Evolutionary conservation across 2,888 invertebrate genomes (phyloP).

Genomic region (Ectobius pallidus): DNA sequence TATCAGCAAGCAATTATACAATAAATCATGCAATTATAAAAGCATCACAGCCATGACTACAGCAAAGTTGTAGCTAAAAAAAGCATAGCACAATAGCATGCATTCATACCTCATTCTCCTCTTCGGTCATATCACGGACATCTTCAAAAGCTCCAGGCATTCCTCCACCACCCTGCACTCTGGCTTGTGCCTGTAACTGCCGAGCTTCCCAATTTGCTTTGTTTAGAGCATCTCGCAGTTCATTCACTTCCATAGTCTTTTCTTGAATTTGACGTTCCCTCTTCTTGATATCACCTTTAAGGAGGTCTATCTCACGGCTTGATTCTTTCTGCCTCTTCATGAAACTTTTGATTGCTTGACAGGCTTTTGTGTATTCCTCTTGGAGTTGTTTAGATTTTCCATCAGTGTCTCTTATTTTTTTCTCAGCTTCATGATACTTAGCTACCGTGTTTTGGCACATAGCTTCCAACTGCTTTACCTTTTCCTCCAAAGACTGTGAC

Average conservation of each 20-base stretch:
- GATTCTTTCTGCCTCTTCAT: conserved; percentile 62
- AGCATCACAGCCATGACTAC: no score
- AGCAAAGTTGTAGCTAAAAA: no score
- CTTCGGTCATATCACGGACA: conserved; percentile 48
- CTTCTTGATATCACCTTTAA: conserved; percentile 50
- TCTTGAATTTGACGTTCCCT: conserved; percentile 50
- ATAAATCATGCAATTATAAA: no score
- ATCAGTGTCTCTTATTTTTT: conserved; percentile 38
- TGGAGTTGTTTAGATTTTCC: conserved; percentile 7
- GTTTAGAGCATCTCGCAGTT: conserved; percentile 45
- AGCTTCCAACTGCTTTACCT: background rate
- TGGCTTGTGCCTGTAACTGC: conserved; percentile 33
- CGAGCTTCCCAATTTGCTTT: conserved; percentile 47
- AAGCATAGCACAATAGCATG: no score
- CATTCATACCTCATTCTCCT: conserved; percentile 48
- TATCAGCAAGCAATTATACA: no score
- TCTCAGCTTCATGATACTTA: conserved; percentile 39
- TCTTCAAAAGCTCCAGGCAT: conserved; percentile 36
- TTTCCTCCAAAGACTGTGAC: background rate
- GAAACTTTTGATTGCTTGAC: conserved; percentile 64
- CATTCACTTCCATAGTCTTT: conserved; percentile 44
- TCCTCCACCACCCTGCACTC: conserved; percentile 18
- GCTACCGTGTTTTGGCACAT: background rate
- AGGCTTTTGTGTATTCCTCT: conserved; percentile 61
- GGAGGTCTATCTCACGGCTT: conserved; percentile 53